Evolutionary conservation across 2,888 invertebrate genomes (phyloP), one percentile per base, ranked within the genome.

Genomic region (Rotaria socialis): DNA sequence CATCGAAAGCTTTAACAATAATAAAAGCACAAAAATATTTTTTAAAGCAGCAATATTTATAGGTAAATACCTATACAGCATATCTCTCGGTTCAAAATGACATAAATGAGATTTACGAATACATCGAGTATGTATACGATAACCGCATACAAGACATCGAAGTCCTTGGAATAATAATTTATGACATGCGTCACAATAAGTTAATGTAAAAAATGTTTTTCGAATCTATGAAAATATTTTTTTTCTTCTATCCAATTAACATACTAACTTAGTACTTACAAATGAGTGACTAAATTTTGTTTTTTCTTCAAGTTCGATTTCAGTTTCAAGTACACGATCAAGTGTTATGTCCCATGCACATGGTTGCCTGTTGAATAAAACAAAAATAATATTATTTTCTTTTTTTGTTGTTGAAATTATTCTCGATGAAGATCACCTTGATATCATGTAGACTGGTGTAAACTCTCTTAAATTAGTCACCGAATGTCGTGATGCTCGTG

Each of bases 21-120:
- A 35, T 8, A 47, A 80, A 80, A 47, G 47, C 80, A n/a, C 1
- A 47, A 14, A 35, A 47, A 7, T 11, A 5, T 24, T 3, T 7
- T 24, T 16, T 24, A 47, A 22, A 8, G 47, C 8, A 47, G 7
- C 24, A 10, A 47, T 7, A 41, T 7, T 3, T 14, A 19, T 2
- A 22, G 3, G 1, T 5, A 22, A 47, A 19, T 80, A 80, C 80
- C 80, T 24, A 24, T 41, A 80, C 47, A 80, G 47, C 4, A 80
- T 80, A 47, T 80, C 80, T 80, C n/a, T 7, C 11, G 7, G n/a
- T n/a, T n/a, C 80, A 47, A 80, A 47, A 47, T n/a, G 80, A 47
- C 80, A 80, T 80, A 47, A n/a, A 80, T n/a, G 80, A 47, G 80
- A 80, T 80, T 80, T 80, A 80, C n/a, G 80, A n/a, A 80, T 80